Evolutionary conservation across 2,113 vertebrate species (phyloP).

Genomic region (Semnopithecus entellus): DNA sequence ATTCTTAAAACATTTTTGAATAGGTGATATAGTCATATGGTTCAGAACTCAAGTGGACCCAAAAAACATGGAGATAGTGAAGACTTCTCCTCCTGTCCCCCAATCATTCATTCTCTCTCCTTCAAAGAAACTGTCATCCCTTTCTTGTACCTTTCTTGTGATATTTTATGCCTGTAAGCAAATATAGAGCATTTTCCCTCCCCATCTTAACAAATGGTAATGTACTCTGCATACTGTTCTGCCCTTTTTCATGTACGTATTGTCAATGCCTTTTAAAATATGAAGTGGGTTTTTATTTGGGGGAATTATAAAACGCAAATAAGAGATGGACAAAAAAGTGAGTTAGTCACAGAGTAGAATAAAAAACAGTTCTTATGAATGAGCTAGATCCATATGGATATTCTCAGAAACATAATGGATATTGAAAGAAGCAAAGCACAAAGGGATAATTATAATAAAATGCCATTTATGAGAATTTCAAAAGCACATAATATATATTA

Average conservation of each 20-base stretch:
- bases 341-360: neutral
- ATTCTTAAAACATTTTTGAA: neutral
- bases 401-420: neutral
- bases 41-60: neutral
- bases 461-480: neutral
- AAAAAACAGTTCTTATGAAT: neutral
- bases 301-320: neutral
- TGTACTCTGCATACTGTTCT: neutral
- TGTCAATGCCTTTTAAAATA: neutral
- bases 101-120: neutral
- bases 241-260: neutral
- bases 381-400: neutral
- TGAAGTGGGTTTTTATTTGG: neutral
- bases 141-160: neutral
- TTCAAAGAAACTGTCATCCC: neutral
- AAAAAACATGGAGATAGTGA: neutral
- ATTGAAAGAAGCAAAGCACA: neutral
- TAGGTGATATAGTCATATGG: neutral
- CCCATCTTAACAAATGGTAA: neutral
- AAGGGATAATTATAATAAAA: neutral
- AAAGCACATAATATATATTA: neutral
- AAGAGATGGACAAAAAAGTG: neutral
- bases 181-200: neutral
- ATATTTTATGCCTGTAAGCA: neutral
- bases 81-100: neutral